Conservation (phyloP, 2,797 vertebrate genomes). For the Semotilus atromaculatus region DNA sequence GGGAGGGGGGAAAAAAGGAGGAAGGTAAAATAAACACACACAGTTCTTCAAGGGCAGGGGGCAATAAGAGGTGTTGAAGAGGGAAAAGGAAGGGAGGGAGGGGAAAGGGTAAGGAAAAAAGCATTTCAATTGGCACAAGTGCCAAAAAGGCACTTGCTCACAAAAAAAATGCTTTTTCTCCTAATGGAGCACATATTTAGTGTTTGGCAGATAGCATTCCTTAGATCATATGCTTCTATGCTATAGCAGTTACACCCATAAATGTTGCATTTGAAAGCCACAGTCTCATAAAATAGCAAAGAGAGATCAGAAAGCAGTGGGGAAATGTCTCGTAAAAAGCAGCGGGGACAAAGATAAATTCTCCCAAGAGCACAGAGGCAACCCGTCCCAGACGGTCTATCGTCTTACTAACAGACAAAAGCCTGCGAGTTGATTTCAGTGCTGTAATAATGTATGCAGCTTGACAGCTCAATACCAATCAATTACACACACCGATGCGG, state of each 20-base stretch:
- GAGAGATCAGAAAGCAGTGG: conserved; percentile 43
- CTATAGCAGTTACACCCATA: conserved; percentile 59
- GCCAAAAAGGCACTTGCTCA: conserved; percentile 77
- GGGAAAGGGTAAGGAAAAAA: conserved; percentile 80
- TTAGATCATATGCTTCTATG: conserved; percentile 56
- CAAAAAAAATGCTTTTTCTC: conserved; percentile 84
- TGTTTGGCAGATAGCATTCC: conserved; percentile 81
- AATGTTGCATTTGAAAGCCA: conserved; percentile 60
- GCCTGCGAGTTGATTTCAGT: conserved; percentile 49
- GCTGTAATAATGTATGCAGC: conserved; percentile 56
- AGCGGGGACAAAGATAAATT: conserved; percentile 48
- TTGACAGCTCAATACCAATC: conserved; percentile 58
- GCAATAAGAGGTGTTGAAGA: conserved; percentile 68
- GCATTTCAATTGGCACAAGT: conserved; percentile 83
- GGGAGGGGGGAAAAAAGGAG: conserved; percentile 61
- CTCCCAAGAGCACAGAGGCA: conserved; percentile 36
- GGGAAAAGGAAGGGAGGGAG: conserved; percentile 72
- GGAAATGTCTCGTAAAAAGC: conserved; percentile 55
- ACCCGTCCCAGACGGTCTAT: conserved; percentile 47
- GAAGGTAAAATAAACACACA: conserved; percentile 78
- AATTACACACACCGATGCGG: conserved; percentile 58
- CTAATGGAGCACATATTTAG: conserved; percentile 85
- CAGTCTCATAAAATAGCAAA: conserved; percentile 55
- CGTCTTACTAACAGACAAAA: conserved; percentile 51
- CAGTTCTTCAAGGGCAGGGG: conserved; percentile 72